Evolutionary conservation across 92 coral and sea anemone species (phyloP).

Genomic region (Palythoa caribaeorum): DNA sequence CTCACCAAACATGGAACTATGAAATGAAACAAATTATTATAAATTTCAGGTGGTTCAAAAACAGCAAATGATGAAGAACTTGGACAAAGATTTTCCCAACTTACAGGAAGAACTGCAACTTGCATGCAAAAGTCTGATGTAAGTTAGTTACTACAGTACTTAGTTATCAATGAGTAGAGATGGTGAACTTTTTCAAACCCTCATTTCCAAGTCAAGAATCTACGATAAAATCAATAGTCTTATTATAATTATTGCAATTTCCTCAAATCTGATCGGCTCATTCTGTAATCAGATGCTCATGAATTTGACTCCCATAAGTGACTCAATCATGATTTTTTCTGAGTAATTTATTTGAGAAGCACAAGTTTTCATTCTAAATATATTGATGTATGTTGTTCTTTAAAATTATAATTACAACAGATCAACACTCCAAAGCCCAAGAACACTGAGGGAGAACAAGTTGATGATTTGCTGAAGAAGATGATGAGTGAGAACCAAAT

Average conservation of each 20-base stretch:
- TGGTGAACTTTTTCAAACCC: too few relatives aligned
- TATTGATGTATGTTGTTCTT: background rate
- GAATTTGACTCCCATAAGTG: too few relatives aligned
- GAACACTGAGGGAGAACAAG: constrained; percentile 86
- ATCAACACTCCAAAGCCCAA: constrained; percentile 72
- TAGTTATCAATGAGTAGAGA: too few relatives aligned
- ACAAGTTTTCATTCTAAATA: too few relatives aligned
- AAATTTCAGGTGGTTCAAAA: constrained; percentile 30
- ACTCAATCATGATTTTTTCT: too few relatives aligned
- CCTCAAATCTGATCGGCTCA: too few relatives aligned
- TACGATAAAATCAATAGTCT: too few relatives aligned
- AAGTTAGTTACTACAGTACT: constrained; percentile 3
- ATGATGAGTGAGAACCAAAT: constrained; percentile 81
- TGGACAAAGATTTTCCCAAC: constrained; percentile 82
- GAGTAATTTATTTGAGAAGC: too few relatives aligned
- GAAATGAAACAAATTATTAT: background rate
- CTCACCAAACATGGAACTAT: too few relatives aligned
- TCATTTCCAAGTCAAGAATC: too few relatives aligned
- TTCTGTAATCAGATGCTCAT: too few relatives aligned
- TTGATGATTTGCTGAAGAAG: constrained; percentile 82
- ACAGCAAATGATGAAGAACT: constrained; percentile 75
- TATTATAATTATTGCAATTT: too few relatives aligned
- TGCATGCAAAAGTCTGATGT: constrained; percentile 81
- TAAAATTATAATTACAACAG: constrained; percentile 40
- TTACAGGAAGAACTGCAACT: constrained; percentile 89